Conservation (phyloP, 2,888 invertebrate species). For the Hipparchia sbordonii region DNA sequence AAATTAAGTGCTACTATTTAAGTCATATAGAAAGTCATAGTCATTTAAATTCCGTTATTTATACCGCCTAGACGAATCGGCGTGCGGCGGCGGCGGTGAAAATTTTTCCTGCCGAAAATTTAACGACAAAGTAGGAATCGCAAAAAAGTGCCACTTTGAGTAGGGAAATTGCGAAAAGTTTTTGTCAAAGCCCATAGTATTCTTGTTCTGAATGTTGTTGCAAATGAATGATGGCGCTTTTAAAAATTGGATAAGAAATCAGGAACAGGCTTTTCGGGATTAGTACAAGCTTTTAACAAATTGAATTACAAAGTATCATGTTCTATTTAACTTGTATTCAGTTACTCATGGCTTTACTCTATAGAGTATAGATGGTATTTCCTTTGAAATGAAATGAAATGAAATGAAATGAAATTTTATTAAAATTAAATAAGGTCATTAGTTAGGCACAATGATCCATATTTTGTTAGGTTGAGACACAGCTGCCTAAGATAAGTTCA, state of each 20-base stretch:
- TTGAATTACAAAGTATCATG: neutral
- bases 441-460: too few species aligned
- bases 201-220: slow-evolving; percentile 79
- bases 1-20: too few species aligned
- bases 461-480: too few species aligned
- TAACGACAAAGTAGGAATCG: slow-evolving; percentile 77
- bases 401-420: too few species aligned
- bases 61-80: slow-evolving; percentile 41
- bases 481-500: too few species aligned
- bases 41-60: neutral
- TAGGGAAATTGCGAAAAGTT: slow-evolving; percentile 80
- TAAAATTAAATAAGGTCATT: too few species aligned
- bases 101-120: slow-evolving; percentile 75
- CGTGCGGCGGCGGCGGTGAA: slow-evolving; percentile 40
- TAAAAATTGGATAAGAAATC: slow-evolving; percentile 79
- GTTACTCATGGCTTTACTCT: too few species aligned
- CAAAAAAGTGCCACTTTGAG: slow-evolving; percentile 72
- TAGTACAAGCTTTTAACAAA: slow-evolving; percentile 65
- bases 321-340: too few species aligned
- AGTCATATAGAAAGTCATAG: neutral
- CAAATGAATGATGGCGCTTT: slow-evolving; percentile 80
- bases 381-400: too few species aligned
- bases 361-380: too few species aligned
- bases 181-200: slow-evolving; percentile 77
- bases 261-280: slow-evolving; percentile 78